phyloP scores from a whole-genome alignment of 1,140 invertebrate species.

The Matsumurasca onukii region DNA sequence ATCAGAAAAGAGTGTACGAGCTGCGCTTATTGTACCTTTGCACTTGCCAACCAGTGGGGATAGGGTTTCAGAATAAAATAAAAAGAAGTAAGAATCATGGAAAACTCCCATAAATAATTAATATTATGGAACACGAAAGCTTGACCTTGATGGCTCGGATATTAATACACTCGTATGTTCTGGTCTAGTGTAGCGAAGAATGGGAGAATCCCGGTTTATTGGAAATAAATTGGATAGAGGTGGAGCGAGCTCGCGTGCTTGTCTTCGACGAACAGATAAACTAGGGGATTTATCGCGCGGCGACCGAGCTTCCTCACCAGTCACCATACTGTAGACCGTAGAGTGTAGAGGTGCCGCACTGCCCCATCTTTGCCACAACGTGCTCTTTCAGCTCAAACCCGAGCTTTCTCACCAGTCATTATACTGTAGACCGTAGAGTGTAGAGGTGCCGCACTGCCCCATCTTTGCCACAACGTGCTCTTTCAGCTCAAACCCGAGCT shows the following conservation, averaged over 20 bases:
- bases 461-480: too few species aligned
- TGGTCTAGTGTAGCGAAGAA: background rate
- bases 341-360: too few species aligned
- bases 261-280: conserved; percentile 2
- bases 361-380: too few species aligned
- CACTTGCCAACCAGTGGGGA: background rate
- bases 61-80: background rate
- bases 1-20: too few species aligned
- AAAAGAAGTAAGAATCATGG: background rate
- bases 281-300: conserved; percentile 9
- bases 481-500: too few species aligned
- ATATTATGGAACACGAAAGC: background rate
- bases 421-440: too few species aligned
- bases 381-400: too few species aligned
- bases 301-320: too few species aligned
- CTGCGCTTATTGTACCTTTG: too few species aligned
- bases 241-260: background rate
- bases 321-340: too few species aligned
- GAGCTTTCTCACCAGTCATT: too few species aligned
- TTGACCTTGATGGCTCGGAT: background rate
- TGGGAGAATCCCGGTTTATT: conserved; percentile 14
- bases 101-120: background rate
- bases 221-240: conserved; percentile 23
- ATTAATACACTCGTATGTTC: conserved; percentile 14
- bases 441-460: too few species aligned